These are phyloP conservation scores for Arenaria interpres DNA, from an alignment of 2,113 vertebrate genomes.

Conservation along the genomic window DNA sequence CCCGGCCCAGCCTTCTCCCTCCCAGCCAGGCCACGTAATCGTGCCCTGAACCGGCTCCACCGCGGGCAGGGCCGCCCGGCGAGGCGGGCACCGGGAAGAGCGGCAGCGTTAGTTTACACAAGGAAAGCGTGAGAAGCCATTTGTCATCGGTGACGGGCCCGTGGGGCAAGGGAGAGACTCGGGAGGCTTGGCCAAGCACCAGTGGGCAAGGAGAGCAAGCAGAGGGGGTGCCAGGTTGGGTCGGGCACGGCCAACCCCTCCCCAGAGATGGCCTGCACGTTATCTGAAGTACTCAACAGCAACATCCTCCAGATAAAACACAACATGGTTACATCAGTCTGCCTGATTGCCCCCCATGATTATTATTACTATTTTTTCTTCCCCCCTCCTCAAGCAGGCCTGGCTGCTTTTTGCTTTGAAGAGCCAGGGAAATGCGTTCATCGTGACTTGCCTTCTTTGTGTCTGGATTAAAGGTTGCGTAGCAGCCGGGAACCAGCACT, in stretches of 20 bases:
- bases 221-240: not conserved
- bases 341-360: not conserved
- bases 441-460: not conserved
- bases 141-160: not conserved
- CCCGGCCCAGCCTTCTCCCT: not conserved
- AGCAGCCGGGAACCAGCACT: not conserved
- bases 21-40: not conserved
- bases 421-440: not conserved
- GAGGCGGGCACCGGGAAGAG: not conserved
- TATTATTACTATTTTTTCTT: not conserved
- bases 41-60: not conserved
- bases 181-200: not conserved
- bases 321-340: not conserved
- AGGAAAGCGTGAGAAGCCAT: conserved; percentile 7
- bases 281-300: not conserved
- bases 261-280: not conserved
- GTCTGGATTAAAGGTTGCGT: conserved; percentile 28
- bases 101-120: conserved; percentile 3
- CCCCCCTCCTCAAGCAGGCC: not conserved
- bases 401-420: not conserved
- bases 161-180: not conserved
- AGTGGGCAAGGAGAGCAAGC: not conserved
- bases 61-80: rapidly evolving
- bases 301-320: not conserved
- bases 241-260: not conserved